Evolutionary conservation across 2,888 invertebrate genomes (phyloP).

Genomic region (Furcula furcula): DNA sequence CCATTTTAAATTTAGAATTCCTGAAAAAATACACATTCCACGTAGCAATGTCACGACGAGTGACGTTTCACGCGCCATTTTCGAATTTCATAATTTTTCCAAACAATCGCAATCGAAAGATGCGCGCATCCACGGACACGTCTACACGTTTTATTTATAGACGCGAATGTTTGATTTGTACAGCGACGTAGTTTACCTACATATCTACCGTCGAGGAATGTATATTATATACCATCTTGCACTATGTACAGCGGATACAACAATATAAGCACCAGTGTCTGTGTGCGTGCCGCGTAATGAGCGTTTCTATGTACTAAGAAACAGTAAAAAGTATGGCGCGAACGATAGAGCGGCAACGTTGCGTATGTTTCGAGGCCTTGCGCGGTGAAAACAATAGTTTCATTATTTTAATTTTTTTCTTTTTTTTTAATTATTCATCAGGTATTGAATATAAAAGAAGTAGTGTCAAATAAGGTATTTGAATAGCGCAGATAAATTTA

Average conservation of each 20-base stretch:
- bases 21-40: slow-evolving; percentile 1
- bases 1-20: neutral
- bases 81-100: slow-evolving; percentile 36
- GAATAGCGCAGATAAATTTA: too few relatives aligned
- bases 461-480: too few relatives aligned
- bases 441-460: too few relatives aligned
- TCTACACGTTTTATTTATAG: slow-evolving; percentile 68
- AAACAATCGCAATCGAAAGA: slow-evolving; percentile 35
- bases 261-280: slow-evolving; percentile 57
- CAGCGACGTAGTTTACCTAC: slow-evolving; percentile 72
- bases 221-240: slow-evolving; percentile 74
- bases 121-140: slow-evolving; percentile 59
- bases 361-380: slow-evolving; percentile 69
- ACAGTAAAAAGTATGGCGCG: slow-evolving; percentile 83
- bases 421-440: slow-evolving; percentile 51
- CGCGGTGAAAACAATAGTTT: slow-evolving; percentile 75
- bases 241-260: slow-evolving; percentile 71
- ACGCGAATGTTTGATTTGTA: slow-evolving; percentile 72
- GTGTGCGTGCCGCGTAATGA: slow-evolving; percentile 72
- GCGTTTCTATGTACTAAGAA: slow-evolving; percentile 80
- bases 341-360: slow-evolving; percentile 74
- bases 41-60: slow-evolving; percentile 17
- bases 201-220: slow-evolving; percentile 74
- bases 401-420: slow-evolving; percentile 39
- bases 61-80: slow-evolving; percentile 27